Conservation (phyloP, 2,113 vertebrate species). For the Xenopus borealis region DNA sequence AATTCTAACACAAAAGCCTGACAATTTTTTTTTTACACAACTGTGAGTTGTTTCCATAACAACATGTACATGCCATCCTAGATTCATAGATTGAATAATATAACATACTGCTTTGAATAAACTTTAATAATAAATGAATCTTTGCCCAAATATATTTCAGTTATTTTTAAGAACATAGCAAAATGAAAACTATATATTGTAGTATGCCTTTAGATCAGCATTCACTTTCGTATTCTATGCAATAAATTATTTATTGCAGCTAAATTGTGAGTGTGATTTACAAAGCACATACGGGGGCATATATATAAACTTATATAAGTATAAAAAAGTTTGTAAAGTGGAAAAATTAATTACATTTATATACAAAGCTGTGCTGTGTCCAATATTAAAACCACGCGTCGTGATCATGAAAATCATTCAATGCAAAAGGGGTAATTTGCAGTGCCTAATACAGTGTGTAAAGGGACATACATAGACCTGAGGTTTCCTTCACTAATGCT, state of each 20-base stretch:
- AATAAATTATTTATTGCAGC: slow-evolving; percentile 1
- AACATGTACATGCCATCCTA: slow-evolving; percentile 38
- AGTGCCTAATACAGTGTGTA: too few species aligned
- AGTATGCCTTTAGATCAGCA: slow-evolving; percentile 5
- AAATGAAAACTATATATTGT: slow-evolving; percentile 3
- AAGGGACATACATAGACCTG: too few species aligned
- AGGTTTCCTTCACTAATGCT: too few species aligned
- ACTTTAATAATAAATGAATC: slow-evolving; percentile 35
- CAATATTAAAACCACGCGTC: too few species aligned
- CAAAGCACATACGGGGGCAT: slow-evolving; percentile 4
- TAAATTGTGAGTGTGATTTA: slow-evolving; percentile 5
- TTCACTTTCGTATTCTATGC: not conserved
- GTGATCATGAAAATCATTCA: too few species aligned
- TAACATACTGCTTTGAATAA: slow-evolving; percentile 22
- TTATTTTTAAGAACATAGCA: not conserved
- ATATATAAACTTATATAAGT: not conserved
- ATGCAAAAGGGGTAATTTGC: too few species aligned
- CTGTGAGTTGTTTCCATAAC: slow-evolving; percentile 42
- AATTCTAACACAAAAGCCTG: slow-evolving; percentile 32
- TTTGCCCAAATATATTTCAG: slow-evolving; percentile 16
- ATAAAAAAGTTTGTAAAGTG: too few species aligned
- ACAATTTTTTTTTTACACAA: slow-evolving; percentile 15
- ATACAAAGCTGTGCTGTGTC: too few species aligned
- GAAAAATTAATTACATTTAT: too few species aligned
- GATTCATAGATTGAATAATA: slow-evolving; percentile 38